These are phyloP conservation scores for Congeria kusceri DNA, from an alignment of 2,888 invertebrate genomes.

Conservation along the genomic window DNA sequence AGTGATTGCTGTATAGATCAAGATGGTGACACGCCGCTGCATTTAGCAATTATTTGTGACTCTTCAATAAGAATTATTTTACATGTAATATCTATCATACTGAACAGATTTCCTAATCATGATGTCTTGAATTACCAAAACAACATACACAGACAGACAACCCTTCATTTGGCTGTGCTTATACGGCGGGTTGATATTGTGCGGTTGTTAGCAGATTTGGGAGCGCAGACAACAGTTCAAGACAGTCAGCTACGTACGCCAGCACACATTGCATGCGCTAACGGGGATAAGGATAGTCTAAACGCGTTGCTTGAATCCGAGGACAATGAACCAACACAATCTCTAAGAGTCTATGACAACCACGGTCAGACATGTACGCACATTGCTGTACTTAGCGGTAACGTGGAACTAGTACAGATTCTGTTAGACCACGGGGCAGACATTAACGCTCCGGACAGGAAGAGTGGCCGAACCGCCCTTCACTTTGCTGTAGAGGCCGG, in stretches of 20 bases:
- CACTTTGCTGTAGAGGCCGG: conserved; percentile 11
- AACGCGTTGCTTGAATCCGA: not conserved
- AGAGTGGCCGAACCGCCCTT: conserved; percentile 15
- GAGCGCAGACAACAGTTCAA: conserved; percentile 4
- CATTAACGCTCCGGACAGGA: conserved; percentile 12
- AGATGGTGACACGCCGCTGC: too few species aligned
- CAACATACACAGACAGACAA: not conserved
- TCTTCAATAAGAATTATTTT: too few species aligned
- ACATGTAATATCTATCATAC: too few species aligned
- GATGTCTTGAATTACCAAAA: too few species aligned
- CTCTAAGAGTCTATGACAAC: not conserved
- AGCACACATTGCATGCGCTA: conserved; percentile 8
- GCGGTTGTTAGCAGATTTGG: not conserved
- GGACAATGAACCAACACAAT: not conserved
- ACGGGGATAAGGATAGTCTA: not conserved
- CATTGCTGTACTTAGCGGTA: not conserved
- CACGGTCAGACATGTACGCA: conserved; percentile 17
- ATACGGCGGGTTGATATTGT: not conserved
- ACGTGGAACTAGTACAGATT: not conserved
- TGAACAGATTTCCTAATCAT: too few species aligned
- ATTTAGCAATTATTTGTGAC: too few species aligned
- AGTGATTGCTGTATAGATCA: too few species aligned
- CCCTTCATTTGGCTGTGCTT: conserved; percentile 21
- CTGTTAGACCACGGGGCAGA: conserved; percentile 17
- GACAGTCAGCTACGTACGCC: conserved; percentile 15